Evolutionary conservation across 2,888 invertebrate species (phyloP), one percentile per base, ranked within the genome.

Genomic region (Heliconius charithonia): DNA sequence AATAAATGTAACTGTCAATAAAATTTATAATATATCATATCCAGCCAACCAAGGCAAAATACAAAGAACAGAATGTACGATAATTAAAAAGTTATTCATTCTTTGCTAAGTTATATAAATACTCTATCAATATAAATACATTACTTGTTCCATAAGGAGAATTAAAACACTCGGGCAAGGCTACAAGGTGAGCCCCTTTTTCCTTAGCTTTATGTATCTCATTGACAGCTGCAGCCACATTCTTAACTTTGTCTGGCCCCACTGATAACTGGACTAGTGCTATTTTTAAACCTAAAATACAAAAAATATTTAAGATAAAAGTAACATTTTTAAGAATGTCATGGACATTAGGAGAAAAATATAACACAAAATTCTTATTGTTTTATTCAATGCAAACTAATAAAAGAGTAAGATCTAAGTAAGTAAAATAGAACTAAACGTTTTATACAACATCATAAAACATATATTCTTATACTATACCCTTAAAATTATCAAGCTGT

Each of bases 121-220:
- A 4, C 13, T 37, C 37, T 10, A 45, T 45, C 41, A 45, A 51
- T 51, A 3, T 51, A 7, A 22, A 51, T 51, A 51, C 51, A n/a
- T 92, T 91, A 97, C 97, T 95, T 73, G 97, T 97, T 78, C 99
- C 99, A 91, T 99, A 99, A 0, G 99, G 99, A 25, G 98, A 97
- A 89, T 99, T 99, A 87, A 99, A 99, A 89, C 98, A 99, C 92
- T 99, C 99, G 0, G 97, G 97, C 56, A 97, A 87, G 1, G 96
- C 96, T 12, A 97, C 95, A 13, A 97, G 84, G 67, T 96, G 94
- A 0, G 97, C 96, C 0, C 97, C 96, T 27, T 89, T 88, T 19
- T 95, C 90, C 81, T 97, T 96, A 0, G 98, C 98, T 81, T 96
- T 95, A 79, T 96, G 94, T 78, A 99, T 97, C 82, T 97, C 96